Evolutionary conservation across 1,140 invertebrate genomes (phyloP).

Genomic region (Drosophila oshimai): DNA sequence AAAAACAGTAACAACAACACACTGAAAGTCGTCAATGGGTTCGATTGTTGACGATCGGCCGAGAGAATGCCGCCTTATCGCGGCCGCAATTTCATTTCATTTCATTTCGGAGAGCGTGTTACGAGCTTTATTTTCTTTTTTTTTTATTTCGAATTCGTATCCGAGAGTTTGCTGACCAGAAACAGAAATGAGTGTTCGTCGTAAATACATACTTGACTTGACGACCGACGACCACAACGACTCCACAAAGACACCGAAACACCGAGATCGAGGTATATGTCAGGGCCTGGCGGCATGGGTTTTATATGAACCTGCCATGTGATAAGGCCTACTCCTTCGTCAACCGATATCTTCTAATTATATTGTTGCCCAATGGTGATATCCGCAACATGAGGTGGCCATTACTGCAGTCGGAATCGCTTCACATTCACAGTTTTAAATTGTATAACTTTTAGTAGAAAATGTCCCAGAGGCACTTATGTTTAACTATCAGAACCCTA

Average conservation of each 20-base stretch:
- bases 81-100: background rate
- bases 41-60: slow-evolving; percentile 13
- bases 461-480: too few relatives aligned
- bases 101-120: background rate
- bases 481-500: too few relatives aligned
- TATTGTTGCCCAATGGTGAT: slow-evolving; percentile 12
- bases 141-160: slow-evolving; percentile 1
- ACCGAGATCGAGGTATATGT: background rate
- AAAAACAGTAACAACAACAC: slow-evolving; percentile 32
- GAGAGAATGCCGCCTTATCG: slow-evolving; percentile 14
- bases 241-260: background rate
- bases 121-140: background rate
- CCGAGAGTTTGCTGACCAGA: slow-evolving; percentile 30
- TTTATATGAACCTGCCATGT: slow-evolving; percentile 21
- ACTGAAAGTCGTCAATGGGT: slow-evolving; percentile 21
- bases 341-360: slow-evolving; percentile 24
- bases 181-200: slow-evolving; percentile 1
- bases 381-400: slow-evolving; percentile 1
- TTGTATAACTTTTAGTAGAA: too few relatives aligned
- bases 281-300: background rate
- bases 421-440: background rate
- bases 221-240: too few relatives aligned
- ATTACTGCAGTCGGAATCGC: background rate
- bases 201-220: slow-evolving; percentile 14
- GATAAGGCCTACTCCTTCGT: slow-evolving; percentile 11